These are phyloP conservation scores for Drosophila planitibia DNA, from an alignment of 2,888 invertebrate species.

Conservation along the genomic window DNA sequence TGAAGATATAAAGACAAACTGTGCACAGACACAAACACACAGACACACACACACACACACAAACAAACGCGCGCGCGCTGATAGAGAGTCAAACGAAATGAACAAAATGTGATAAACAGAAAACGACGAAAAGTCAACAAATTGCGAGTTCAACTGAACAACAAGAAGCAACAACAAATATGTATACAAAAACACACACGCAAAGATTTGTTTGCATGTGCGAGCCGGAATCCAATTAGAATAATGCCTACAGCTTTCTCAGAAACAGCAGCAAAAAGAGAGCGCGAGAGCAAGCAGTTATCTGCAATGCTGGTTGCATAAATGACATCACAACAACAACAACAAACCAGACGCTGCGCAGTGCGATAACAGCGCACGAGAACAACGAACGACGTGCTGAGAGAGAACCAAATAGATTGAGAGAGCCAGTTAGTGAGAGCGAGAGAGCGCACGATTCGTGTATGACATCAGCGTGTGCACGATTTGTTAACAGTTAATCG, in stretches of 20 bases:
- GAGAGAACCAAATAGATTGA: not conserved
- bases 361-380: conserved; percentile 53
- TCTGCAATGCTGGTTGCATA: conserved; percentile 60
- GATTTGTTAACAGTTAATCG: conserved; percentile 81
- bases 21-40: conserved; percentile 7
- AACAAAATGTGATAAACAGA: conserved; percentile 68
- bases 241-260: conserved; percentile 50
- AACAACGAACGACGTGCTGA: not conserved
- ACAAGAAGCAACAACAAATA: conserved; percentile 25
- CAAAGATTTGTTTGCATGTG: conserved; percentile 44
- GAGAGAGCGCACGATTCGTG: conserved; percentile 28
- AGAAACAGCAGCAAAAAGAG: conserved; percentile 5
- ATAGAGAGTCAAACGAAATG: conserved; percentile 26
- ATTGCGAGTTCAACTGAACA: conserved; percentile 68
- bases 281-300: conserved; percentile 30
- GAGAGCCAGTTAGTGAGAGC: not conserved
- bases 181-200: conserved; percentile 10
- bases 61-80: not conserved
- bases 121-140: conserved; percentile 73
- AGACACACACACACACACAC: not conserved
- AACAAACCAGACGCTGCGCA: conserved; percentile 35
- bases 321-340: conserved; percentile 71
- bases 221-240: conserved; percentile 74
- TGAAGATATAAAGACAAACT: conserved; percentile 25
- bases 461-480: conserved; percentile 81